Evolutionary conservation across 2,888 invertebrate species (phyloP).

Genomic region (Leptinotarsa rubiginosa): DNA sequence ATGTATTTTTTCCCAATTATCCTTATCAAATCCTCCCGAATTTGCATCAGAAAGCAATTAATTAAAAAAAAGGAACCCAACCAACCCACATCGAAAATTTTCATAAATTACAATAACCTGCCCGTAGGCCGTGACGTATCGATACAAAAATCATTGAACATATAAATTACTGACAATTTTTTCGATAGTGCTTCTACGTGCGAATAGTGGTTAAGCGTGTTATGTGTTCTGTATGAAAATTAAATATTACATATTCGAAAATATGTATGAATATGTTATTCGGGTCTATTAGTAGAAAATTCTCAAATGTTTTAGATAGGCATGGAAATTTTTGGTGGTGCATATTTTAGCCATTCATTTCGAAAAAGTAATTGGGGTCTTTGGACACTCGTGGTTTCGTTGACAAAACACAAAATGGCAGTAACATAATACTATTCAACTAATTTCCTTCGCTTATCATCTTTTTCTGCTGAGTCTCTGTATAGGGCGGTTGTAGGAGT

Average conservation of each 20-base stretch:
- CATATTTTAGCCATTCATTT: constrained; percentile 9
- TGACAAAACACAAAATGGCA: no score
- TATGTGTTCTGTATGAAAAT: constrained; percentile 16
- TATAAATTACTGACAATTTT: constrained; percentile 22
- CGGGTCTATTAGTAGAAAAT: constrained; percentile 1
- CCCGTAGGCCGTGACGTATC: constrained; percentile 29
- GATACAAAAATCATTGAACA: constrained; percentile 29
- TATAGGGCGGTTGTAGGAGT: no score
- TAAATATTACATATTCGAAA: constrained; percentile 15
- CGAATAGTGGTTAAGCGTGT: neutral
- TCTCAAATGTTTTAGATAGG: constrained; percentile 7
- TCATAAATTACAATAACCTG: constrained; percentile 39
- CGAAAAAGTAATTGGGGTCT: constrained; percentile 3
- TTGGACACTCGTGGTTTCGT: neutral
- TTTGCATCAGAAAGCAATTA: constrained; percentile 43
- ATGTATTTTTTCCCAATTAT: constrained; percentile 42
- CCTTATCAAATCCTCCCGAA: constrained; percentile 37
- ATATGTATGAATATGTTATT: constrained; percentile 18
- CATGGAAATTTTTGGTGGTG: neutral
- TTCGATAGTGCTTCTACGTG: neutral
- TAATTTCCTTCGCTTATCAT: no score
- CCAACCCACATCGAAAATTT: constrained; percentile 35
- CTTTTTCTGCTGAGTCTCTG: no score
- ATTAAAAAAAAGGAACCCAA: constrained; percentile 39
- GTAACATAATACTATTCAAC: no score